Base-by-base conservation (phyloP, 1,140 invertebrate species). In the Drosophila triauraria region DNA sequence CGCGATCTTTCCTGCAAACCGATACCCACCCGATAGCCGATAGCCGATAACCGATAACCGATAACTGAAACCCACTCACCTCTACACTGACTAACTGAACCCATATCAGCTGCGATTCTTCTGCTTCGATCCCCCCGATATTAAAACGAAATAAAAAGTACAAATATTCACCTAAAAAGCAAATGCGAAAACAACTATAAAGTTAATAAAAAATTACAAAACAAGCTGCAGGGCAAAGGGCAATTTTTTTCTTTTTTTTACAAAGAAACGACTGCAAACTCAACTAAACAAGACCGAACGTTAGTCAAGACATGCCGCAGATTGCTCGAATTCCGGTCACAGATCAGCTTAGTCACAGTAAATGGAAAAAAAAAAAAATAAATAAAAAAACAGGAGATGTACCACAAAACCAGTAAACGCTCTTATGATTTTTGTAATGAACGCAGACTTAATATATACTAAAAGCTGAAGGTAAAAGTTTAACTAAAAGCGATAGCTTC, bases 101-200 rank as follows among this genome's bases (percentile, higher is more conserved):
- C 69, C 67, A 72, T 74, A 60, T 74, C 70, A 74, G 68, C 70
- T 84, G 50, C 72, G 48, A 80, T 51, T 80, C 61, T 74, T 85
- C 80, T 78, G 85, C 84, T 84, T 88, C 69, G 72, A 72, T 77
- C 86, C 87, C 86, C 86, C 82, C 86, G 82, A 91, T 56, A 81
- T 81, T 75, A 80, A 78, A 75, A 75, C 79, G 76, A 83, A 91
- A 91, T 82, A 91, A 85, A 90, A 91, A 91, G 90, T 91, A 91
- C 90, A 91, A 91, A 91, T 91, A 88, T 90, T 91, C 82, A 83
- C 70, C 71, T 80, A 78, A 82, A 40, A 78, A 42, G 27, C 59
- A 76, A 75, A 70, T 6, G 60, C 62, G 27, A 76, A 75, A 43
- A 40, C 43, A 67, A 72, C 38, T 74, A 56, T 56, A 61, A 50